Evolutionary conservation across 2,797 vertebrate species (phyloP).

Genomic region (Poeciliopsis presidionis): DNA sequence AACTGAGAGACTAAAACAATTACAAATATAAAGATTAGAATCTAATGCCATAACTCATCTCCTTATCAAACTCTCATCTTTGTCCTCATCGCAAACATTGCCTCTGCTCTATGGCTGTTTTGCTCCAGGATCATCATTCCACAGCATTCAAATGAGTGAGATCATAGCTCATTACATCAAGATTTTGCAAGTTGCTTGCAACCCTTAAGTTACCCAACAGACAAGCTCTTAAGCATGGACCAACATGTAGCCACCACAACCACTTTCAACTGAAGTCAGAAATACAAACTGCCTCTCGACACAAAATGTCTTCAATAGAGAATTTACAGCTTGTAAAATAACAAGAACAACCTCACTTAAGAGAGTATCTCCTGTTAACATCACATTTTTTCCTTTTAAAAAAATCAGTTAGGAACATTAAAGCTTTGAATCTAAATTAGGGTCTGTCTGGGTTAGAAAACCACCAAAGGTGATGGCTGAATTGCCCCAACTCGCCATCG

Average conservation of each 20-base stretch:
- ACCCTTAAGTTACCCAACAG: slow-evolving; percentile 53
- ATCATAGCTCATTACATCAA: slow-evolving; percentile 54
- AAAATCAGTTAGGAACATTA: not conserved
- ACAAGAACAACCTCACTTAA: not conserved
- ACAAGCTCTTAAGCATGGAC: not conserved
- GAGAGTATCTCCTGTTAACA: not conserved
- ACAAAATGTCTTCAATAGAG: slow-evolving; percentile 22
- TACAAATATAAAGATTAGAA: slow-evolving; percentile 40
- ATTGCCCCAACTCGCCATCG: slow-evolving; percentile 58
- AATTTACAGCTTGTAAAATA: slow-evolving; percentile 50
- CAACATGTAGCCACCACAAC: slow-evolving; percentile 7
- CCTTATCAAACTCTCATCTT: slow-evolving; percentile 5
- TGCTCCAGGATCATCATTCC: slow-evolving; percentile 30
- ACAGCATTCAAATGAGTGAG: slow-evolving; percentile 62
- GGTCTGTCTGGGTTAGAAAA: slow-evolving; percentile 20
- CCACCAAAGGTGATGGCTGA: slow-evolving; percentile 37
- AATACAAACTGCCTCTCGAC: slow-evolving; percentile 19
- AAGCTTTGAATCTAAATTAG: slow-evolving; percentile 1
- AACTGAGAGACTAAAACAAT: slow-evolving; percentile 50
- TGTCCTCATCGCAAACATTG: slow-evolving; percentile 7
- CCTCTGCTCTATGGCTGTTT: slow-evolving; percentile 33
- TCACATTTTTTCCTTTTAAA: not conserved
- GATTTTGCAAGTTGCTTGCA: slow-evolving; percentile 48
- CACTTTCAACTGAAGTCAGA: slow-evolving; percentile 26
- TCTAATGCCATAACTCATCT: slow-evolving; percentile 48